Evolutionary conservation across 1,140 invertebrate genomes (phyloP), one percentile per base, ranked within the genome.

Genomic region (Zaprionus ornatus): DNA sequence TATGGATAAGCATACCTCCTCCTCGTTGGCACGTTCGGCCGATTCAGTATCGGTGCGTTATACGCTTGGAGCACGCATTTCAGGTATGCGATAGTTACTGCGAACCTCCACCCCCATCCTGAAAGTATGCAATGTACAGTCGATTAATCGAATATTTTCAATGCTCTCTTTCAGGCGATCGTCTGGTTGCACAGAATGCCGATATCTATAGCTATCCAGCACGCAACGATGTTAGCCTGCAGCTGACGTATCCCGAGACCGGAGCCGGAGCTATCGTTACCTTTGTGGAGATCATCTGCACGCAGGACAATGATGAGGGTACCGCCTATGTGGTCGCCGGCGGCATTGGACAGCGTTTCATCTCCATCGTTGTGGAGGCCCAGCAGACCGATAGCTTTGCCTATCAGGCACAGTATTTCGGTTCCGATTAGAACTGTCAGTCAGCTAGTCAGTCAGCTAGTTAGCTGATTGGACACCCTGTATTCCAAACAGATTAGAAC

Each of bases 341-440:
- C 3, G 91, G 91, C 62, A 86, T 92, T 70, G 88, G 91, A 13
- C 91, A 92, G 55, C 80, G 88, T 9, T 81, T 69, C 57, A 91
- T 92, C 12, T 88, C 91, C 2, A 88, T 92, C 56, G 72, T 91
- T 7, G 27, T 92, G 52, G 91, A 92, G 68, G 88, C 91, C 9
- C 74, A 63, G 27, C 67, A 75, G 32, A 92, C 91, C 57, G 13
- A 56, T 2, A 72, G 64, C 50, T 92, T 92, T 62, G 66, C 79
- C 50, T 92, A 92, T 55, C 85, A 80, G 70, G 81, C 82, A 0
- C 67, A 80, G 48, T 83, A 78, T 61, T 92, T 77, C 62, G 91
- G 91, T n/a, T 10, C 21, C 10, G 64, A 74, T 69, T 86, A 74
- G 40, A 42, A 25, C 12, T 4, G 17, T n/a, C 4, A 25, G 5